Base-by-base conservation (phyloP, 1,140 invertebrate genomes). In the Dendroctonus ponderosae region DNA sequence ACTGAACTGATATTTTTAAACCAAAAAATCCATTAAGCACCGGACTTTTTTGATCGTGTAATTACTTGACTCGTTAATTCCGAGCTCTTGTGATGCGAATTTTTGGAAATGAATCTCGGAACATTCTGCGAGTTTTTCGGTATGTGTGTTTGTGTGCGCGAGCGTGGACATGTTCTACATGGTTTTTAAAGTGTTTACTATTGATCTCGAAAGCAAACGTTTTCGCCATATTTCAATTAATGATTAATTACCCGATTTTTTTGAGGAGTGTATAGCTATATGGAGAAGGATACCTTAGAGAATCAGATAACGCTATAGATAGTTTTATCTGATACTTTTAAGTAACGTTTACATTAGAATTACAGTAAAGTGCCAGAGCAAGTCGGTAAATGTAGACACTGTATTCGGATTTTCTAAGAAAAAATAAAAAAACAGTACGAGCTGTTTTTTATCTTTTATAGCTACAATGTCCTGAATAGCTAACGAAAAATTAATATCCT, bases 1-100 rank as follows among this genome's bases (percentile, higher is more conserved):
- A 66, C 60, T 40, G 51, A 66, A 62, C 62, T 65, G 53, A 64
- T 62, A 52, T 65, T 68, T 63, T 62, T 62, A 48, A 56, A 62
- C 54, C 61, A 67, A 68, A 52, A 65, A 56, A 59, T 61, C 14
- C 49, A 59, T 7, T 11, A 42, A 60, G 8, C 53, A 39, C 9
- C 40, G 7, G 9, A 11, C 15, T 38, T 56, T 56, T 56, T 6
- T 8, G 15, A 7, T 41, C n/a, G 53, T 39, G 38, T 39, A 39
- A 56, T 40, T 56, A n/a, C n/a, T 56, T 56, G 9, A 38, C 41
- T 44, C 46, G 9, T 40, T 49, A 46, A 57, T 64, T 64, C 44
- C 49, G 26, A 65, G 62, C 53, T 65, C 62, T 65, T 52, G 56
- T 52, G 57, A 57, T 65, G 62, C 39, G 50, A 57, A 51, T 62